Base-by-base conservation (phyloP, 1,140 invertebrate species). In the Philotrypesis tridentata region DNA sequence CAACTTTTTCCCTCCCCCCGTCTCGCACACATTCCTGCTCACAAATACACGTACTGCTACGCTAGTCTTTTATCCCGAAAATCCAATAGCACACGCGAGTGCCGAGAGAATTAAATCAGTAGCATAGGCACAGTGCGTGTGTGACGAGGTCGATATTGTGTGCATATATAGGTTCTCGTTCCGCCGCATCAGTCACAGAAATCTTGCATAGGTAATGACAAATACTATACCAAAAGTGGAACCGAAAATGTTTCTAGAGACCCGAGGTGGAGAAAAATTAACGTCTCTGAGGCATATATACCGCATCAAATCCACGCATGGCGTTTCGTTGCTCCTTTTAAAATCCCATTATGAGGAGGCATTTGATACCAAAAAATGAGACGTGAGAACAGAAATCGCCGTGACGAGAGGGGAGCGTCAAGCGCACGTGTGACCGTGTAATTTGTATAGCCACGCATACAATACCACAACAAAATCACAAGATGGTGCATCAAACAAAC, bases 341-440 rank as follows among this genome's bases (percentile, higher is more conserved):
- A 55, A 55, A 73, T 73, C 43, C 43, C 71, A 73, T 73, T 73
- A 73, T 73, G 71, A 73, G 40, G 23, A 6, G n/a, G 71, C 71
- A 6, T 55, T 17, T 55, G 48, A 6, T 17, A 7, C 48, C 48
- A 14, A 21, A 55, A 55, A 55, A 55, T 8, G 31, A 48, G 21
- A 17, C 21, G 25, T 43, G 71, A 5, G n/a, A 71, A 17, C 48
- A 55, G 48, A 55, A 55, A 5, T 29, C 55, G 14, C 12, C 61
- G 27, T 25, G 71, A 2, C 68, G 68, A n/a, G 21, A 31, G 21
- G 21, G 68, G 21, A n/a, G n/a, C 21, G 37, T 55, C n/a, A n/a
- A 37, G 40, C 71, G 60, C 23, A 17, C 60, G 60, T 61, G 60
- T 25, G n/a, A n/a, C n/a, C n/a, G n/a, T n/a, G n/a, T n/a, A n/a